These are phyloP conservation scores for Temnothorax curvispinosus DNA, from an alignment of 1,140 invertebrate genomes.

Conservation along the genomic window DNA sequence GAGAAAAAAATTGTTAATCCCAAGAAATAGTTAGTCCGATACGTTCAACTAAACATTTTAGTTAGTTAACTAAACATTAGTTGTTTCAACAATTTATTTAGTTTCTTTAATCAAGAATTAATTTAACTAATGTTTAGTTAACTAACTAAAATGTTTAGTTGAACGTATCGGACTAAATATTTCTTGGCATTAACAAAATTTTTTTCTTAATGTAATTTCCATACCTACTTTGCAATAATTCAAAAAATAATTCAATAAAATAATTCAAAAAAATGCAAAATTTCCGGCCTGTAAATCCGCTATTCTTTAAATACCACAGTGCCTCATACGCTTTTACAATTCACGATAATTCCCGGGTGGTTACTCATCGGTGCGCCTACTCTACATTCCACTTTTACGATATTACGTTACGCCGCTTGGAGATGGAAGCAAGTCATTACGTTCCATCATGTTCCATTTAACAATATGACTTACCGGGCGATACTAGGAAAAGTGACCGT, in stretches of 20 bases:
- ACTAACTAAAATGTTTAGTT: too few species aligned
- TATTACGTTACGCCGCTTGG: neutral
- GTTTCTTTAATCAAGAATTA: too few species aligned
- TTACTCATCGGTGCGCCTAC: neutral
- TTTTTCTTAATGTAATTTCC: neutral
- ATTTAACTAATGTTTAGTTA: too few species aligned
- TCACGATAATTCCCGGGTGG: neutral
- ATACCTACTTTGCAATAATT: neutral
- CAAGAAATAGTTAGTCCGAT: too few species aligned
- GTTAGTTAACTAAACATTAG: too few species aligned
- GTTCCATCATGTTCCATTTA: conserved; percentile 28
- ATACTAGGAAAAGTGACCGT: conserved; percentile 29
- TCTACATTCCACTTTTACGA: neutral
- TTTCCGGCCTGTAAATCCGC: neutral
- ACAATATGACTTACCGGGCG: conserved; percentile 36
- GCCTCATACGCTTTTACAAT: neutral
- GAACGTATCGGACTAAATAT: too few species aligned
- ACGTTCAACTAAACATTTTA: too few species aligned
- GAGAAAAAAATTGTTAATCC: too few species aligned
- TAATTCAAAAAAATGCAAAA: neutral
- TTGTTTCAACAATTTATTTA: too few species aligned
- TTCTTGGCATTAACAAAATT: too few species aligned
- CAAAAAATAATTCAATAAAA: too few species aligned
- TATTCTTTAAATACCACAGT: neutral
- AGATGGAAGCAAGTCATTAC: conserved; percentile 27